Evolutionary conservation across 1,140 invertebrate species (phyloP), one percentile per base, ranked within the genome.

Genomic region (Ceratosolen fusciceps): DNA sequence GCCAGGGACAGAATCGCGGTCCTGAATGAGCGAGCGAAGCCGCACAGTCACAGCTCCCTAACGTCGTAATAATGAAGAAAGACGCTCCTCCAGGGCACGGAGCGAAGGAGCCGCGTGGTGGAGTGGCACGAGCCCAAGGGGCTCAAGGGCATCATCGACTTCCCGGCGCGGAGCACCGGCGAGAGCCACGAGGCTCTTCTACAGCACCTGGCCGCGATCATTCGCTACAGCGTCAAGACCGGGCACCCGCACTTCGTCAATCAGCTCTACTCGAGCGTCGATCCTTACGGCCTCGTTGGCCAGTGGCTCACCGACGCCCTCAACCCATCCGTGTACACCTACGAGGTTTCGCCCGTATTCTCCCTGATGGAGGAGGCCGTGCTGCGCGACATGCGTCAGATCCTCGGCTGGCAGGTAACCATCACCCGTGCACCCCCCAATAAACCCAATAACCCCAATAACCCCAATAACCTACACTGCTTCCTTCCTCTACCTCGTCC

Each of bases 331-430:
- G 95, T 96, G 0, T 97, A 97, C 86, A 97, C 96, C 0, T 97
- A 95, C 84, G 96, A 97, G 90, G 96, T 97, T n/a, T 94, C 96
- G 1, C 96, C 96, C 0, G 95, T 96, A 0, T 96, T 97, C 84
- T 95, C 95, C 0, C 85, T 97, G 0, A 96, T 97, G 95, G 96
- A 98, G 83, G 95, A 96, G 81, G 92, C 93, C 16, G 93, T 97
- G 0, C 88, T 97, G 47, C 85, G 88, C 2, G 94, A 96, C 84
- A 98, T 99, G 97, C 92, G 96, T 54, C 90, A 90, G 24, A 93
- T 96, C 26, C 93, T 99, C 49, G 98, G 98, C 0, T 99, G 95
- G 92, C 89, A 47, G 77, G 77, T 74, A 65, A 29, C 49, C 5
- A 21, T 5, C 49, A 52, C 3, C 49, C 49, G 19, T 3, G 5